Evolutionary conservation across 2,113 vertebrate genomes (phyloP).

Genomic region (Etia nguti): DNA sequence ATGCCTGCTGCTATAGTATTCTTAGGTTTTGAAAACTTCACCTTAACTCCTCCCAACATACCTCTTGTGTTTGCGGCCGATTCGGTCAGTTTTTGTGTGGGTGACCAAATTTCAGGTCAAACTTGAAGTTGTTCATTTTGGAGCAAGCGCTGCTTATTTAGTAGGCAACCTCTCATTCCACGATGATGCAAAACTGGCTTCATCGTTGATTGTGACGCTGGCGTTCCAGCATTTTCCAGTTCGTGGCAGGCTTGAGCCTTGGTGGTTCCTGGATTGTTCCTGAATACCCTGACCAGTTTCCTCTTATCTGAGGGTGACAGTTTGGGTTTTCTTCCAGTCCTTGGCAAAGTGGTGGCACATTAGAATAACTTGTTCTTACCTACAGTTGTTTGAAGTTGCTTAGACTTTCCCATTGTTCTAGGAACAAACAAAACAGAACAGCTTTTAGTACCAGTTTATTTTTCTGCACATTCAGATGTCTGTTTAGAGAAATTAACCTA

Average conservation of each 20-base stretch:
- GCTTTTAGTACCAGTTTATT: background rate
- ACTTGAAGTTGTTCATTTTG: fast-evolving
- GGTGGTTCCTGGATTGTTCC: background rate
- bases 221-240: fast-evolving
- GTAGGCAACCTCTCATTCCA: background rate
- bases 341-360: background rate
- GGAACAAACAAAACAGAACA: background rate
- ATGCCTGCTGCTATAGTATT: background rate
- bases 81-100: background rate
- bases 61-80: background rate
- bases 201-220: background rate
- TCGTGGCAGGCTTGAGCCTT: background rate
- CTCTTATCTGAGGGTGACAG: background rate
- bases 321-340: background rate
- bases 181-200: background rate
- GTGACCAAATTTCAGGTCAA: background rate
- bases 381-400: background rate
- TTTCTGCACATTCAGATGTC: background rate
- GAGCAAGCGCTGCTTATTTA: background rate
- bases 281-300: background rate
- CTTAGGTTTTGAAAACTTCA: background rate
- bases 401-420: background rate
- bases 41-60: background rate
- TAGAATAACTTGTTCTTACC: background rate
- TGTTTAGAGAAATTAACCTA: background rate